A percentile compares a stretch with the other conserved stretches of the same genome.
Evolutionary conservation across 2,888 invertebrate species (phyloP).

Genomic region (Callimorpha dominula): DNA sequence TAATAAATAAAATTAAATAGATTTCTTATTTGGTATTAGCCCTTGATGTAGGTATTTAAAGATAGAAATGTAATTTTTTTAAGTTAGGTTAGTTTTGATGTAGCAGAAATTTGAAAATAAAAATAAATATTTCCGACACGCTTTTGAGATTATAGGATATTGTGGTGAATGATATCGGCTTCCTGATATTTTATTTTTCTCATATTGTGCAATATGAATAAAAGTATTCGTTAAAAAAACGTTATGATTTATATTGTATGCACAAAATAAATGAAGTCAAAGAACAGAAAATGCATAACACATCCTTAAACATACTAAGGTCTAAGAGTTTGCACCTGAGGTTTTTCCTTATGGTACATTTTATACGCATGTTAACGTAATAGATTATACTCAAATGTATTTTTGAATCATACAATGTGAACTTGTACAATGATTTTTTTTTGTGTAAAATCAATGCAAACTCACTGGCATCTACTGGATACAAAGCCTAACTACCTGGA

Average conservation of each 20-base stretch:
- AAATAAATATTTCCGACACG: background rate
- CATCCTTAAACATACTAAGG: conserved; percentile 25
- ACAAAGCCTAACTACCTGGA: conserved; percentile 3
- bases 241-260: conserved; percentile 12
- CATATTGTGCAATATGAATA: no score
- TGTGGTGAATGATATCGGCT: background rate
- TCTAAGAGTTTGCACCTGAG: conserved; percentile 26
- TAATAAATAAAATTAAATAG: no score
- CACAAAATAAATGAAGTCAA: conserved; percentile 13
- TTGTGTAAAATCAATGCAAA: background rate
- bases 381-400: background rate
- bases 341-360: conserved; percentile 29
- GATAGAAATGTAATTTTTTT: no score
- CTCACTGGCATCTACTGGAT: background rate
- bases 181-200: background rate
- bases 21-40: no score
- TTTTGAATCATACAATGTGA: background rate
- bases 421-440: background rate
- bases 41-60: no score
- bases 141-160: no score
- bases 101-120: no score
- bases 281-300: conserved; percentile 25
- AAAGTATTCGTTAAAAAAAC: no score
- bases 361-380: background rate
- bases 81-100: no score